Evolutionary conservation across 2,797 vertebrate species (phyloP).

Genomic region (Channa striata): DNA sequence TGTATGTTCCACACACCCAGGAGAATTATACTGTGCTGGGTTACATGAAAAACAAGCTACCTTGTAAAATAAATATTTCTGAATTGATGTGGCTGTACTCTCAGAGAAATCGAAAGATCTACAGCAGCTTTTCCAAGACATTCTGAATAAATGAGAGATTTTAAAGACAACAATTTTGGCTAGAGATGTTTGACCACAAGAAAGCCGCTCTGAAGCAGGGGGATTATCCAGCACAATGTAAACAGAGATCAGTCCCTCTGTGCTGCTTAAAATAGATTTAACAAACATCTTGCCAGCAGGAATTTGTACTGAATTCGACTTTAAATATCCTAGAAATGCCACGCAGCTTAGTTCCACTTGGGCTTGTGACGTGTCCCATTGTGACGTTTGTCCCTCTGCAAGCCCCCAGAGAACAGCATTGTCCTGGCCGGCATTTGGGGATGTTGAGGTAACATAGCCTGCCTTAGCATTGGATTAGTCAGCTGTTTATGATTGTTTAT

Average conservation of each 20-base stretch:
- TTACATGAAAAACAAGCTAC: conserved; percentile 47
- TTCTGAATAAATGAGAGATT: conserved; percentile 53
- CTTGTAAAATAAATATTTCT: conserved; percentile 65
- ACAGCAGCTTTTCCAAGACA: conserved; percentile 24
- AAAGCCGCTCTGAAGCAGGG: conserved; percentile 41
- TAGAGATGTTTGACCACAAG: conserved; percentile 58
- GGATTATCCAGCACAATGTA: conserved; percentile 56
- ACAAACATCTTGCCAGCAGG: conserved; percentile 46
- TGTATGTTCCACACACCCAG: conserved; percentile 18
- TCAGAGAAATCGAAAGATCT: conserved; percentile 32
- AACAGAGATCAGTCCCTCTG: conserved; percentile 50
- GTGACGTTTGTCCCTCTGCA: conserved; percentile 13
- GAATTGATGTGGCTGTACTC: conserved; percentile 61
- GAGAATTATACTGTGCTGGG: conserved; percentile 34
- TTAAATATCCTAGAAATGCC: conserved; percentile 56
- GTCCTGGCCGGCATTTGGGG: conserved; percentile 31
- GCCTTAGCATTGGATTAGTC: conserved; percentile 33
- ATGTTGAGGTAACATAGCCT: conserved; percentile 29
- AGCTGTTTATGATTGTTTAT: conserved; percentile 47
- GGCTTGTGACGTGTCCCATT: conserved; percentile 46
- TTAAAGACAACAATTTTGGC: conserved; percentile 55
- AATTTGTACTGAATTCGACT: conserved; percentile 59
- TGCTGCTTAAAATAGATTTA: conserved; percentile 66
- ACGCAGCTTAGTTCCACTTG: conserved; percentile 44
- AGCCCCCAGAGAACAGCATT: conserved; percentile 34